Evolutionary conservation across 2,888 invertebrate genomes (phyloP), one percentile per base, ranked within the genome.

Genomic region (Stenolophus ochropezus): DNA sequence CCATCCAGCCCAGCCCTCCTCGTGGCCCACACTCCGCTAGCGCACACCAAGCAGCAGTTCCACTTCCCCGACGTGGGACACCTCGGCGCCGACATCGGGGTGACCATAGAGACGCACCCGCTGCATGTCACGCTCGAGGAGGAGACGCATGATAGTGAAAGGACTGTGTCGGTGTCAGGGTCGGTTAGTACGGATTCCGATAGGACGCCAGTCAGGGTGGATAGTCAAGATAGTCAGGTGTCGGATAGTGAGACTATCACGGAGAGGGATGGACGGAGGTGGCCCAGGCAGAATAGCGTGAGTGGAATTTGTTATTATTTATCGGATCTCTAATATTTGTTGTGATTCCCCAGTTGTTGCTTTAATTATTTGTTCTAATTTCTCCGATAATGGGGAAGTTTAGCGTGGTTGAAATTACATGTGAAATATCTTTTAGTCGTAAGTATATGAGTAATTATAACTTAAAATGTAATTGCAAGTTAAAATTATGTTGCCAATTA

Each of bases 1-100:
- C 98, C 98, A 83, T 98, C 98, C 85, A 97, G 97, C 87, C 98
- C 98, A 73, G 97, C 97, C 85, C 91, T 94, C 85, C 90, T 91
- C 86, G 92, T 87, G 87, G 86, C 90, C 88, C 89, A 90, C 86
- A 86, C 88, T 87, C 86, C 91, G 87, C 33, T 89, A 88, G 88
- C 89, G 77, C 87, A 83, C 27, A 82, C 87, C 87, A 87, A 87
- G 85, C 86, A 91, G 85, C 94, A 94, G 89, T 96, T 96, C 89
- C 93, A 94, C 88, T 96, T 95, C 90, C 95, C 95, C 86, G 95
- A 94, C 94, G 88, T 75, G 25, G 74, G 74, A 2, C 75, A 75
- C 51, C 75, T 53, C 20, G 75, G 53, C 4, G 53, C n/a, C 25
- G 75, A 53, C 76, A 91, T 90, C 84, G 90, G 90, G 82, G 90